phyloP scores from a whole-genome alignment of 2,888 invertebrate genomes.

The Hylaea fasciaria region DNA sequence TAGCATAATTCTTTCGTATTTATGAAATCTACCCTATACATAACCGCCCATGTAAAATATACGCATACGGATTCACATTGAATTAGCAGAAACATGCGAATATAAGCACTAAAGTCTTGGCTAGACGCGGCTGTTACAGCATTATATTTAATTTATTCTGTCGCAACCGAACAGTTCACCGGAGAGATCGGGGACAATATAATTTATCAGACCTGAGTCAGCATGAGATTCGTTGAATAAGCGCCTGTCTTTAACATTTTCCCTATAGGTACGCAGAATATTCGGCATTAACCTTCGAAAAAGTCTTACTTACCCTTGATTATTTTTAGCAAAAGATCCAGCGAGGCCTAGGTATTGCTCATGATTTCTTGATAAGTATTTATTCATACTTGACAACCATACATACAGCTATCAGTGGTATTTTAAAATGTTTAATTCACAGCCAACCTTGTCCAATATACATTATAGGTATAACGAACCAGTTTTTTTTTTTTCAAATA shows the following conservation, averaged over 20 bases:
- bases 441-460: too few species aligned
- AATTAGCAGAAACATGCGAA: constrained; percentile 58
- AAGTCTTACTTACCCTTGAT: neutral
- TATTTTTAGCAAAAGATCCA: neutral
- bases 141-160: constrained; percentile 49
- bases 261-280: constrained; percentile 25
- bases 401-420: too few species aligned
- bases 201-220: constrained; percentile 47
- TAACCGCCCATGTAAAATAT: constrained; percentile 26
- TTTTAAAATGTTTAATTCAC: too few species aligned
- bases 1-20: neutral
- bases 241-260: constrained; percentile 31
- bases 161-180: constrained; percentile 43
- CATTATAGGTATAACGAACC: too few species aligned
- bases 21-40: constrained; percentile 26
- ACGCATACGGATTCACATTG: constrained; percentile 36
- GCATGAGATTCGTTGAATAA: constrained; percentile 34
- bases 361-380: too few species aligned
- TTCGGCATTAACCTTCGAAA: neutral
- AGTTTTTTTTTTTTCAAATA: too few species aligned
- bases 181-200: constrained; percentile 46
- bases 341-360: too few species aligned
- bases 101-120: constrained; percentile 47
- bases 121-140: constrained; percentile 49
- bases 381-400: too few species aligned